Evolutionary conservation across 2,113 vertebrate genomes (phyloP), one percentile per base, ranked within the genome.

Genomic region (Aegithalos caudatus): DNA sequence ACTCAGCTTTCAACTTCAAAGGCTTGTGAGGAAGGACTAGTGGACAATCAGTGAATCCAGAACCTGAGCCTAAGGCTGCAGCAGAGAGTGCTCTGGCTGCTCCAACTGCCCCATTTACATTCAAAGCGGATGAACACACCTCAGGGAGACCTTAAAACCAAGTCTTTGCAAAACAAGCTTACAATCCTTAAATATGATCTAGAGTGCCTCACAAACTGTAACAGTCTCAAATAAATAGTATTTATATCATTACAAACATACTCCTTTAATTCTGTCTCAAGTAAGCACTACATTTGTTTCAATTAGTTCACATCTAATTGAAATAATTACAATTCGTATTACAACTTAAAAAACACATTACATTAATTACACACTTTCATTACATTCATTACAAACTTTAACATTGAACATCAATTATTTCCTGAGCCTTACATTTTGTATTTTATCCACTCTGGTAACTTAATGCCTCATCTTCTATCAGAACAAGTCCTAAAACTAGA

Each of bases 1-100:
- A 86, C 2, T 5, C 48, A 95, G 23, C 35, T 83, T 90, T 87
- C 85, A 93, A 94, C 93, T 92, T 92, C 84, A 91, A 70, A 76
- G 15, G 21, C 27, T 81, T 67, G n/a, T 14, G 58, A 85, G 78
- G 77, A 91, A 84, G 48, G 50, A 45, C 40, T 24, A 16, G 20
- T 22, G 37, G 62, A 91, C 70, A 44, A 82, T 29, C 78, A 61
- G 51, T 12, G 84, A 71, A 61, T 69, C 70, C 73, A 87, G 77
- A 79, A 42, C 33, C 37, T 31, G 48, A 92, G 70, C 93, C 84
- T 65, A 69, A 85, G 81, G 84, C 72, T 69, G 53, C 61, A 64
- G 66, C 40, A 57, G 14, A 18, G 40, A 7, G 12, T 10, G 29
- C 86, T 72, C 31, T 15, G 51, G 12, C 69, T 87, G 83, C 48